Evolutionary conservation across 2,888 invertebrate species (phyloP), one percentile per base, ranked within the genome.

Genomic region (Entomobrya multifasciata): DNA sequence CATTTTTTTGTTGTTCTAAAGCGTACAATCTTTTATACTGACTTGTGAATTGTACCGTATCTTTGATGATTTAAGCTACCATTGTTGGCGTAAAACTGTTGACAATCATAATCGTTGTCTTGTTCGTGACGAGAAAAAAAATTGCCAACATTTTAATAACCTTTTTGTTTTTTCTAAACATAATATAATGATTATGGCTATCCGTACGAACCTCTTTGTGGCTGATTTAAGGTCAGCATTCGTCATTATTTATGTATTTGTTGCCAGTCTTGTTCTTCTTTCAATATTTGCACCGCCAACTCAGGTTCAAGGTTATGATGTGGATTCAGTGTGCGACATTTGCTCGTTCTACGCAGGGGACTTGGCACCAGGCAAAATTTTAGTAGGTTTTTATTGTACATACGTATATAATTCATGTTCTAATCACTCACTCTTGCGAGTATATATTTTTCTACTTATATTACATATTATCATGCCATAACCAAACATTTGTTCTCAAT

Each of bases 81-180:
- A 6, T 44, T 67, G 41, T 67, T 67, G 67, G 41, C 67, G 36
- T 11, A 67, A 25, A 25, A 72, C n/a, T 70, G 62, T 82, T 83
- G 83, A 83, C 83, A 83, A 76, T 74, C 62, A 30, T 65, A 74
- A 27, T 74, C 52, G 62, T 65, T 65, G 65, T 65, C 76, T 76
- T 65, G 83, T 83, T 86, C 85, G 85, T 86, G 79, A 86, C 85
- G 72, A 83, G 85, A 52, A 27, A 70, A 76, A 47, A 83, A 47
- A 65, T 76, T 67, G 30, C 52, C 30, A 83, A 36, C 8, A 49
- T 60, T 44, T 65, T 62, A 77, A 57, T 52, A 65, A 30, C 74
- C 76, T 65, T 55, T 76, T 62, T 74, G 25, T 65, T 30, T 60
- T 36, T 57, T 60, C 57, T 41, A 47, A 6, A 27, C 44, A n/a